Percentiles rank a stretch among this genome's conserved stretches.
Evolutionary conservation across 2,797 vertebrate species (phyloP).

Genomic region (Echiichthys vipera): DNA sequence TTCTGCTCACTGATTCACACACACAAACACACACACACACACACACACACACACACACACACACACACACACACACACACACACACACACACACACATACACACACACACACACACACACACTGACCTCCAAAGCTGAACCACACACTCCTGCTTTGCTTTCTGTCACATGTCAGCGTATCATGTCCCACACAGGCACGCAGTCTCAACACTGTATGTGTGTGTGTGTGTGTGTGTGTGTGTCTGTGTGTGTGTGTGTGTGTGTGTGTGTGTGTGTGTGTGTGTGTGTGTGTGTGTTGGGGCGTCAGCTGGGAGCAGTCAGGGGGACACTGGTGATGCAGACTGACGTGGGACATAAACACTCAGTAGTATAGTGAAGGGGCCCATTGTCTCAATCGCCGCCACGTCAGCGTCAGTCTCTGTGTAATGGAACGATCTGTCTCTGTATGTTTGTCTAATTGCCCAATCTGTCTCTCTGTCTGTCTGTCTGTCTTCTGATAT

Average conservation of each 20-base stretch:
- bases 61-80: constrained; percentile 6
- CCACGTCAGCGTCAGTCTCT: constrained; percentile 69
- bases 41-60: constrained; percentile 32
- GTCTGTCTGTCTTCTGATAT: constrained; percentile 64
- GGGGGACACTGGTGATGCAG: constrained; percentile 80
- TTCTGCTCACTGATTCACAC: constrained; percentile 5
- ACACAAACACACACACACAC: constrained; percentile 29
- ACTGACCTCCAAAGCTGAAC: too few species aligned
- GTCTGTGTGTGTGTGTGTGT: constrained; percentile 30
- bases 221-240: constrained; percentile 18
- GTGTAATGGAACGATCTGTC: constrained; percentile 76
- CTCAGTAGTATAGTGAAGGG: constrained; percentile 73
- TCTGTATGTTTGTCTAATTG: constrained; percentile 80
- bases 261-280: constrained; percentile 16
- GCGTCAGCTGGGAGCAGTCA: constrained; percentile 82
- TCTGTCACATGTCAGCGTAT: too few species aligned
- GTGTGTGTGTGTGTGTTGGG: constrained; percentile 28
- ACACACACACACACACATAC: constrained; percentile 9
- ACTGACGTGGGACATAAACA: constrained; percentile 85
- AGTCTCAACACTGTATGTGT: too few species aligned
- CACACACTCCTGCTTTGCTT: too few species aligned
- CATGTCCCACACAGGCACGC: too few species aligned
- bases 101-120: constrained; percentile 31
- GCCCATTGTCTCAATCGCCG: constrained; percentile 71
- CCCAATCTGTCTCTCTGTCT: constrained; percentile 69